Evolutionary conservation across 2,888 invertebrate species (phyloP).

Genomic region (Mesorhabditis sp.): DNA sequence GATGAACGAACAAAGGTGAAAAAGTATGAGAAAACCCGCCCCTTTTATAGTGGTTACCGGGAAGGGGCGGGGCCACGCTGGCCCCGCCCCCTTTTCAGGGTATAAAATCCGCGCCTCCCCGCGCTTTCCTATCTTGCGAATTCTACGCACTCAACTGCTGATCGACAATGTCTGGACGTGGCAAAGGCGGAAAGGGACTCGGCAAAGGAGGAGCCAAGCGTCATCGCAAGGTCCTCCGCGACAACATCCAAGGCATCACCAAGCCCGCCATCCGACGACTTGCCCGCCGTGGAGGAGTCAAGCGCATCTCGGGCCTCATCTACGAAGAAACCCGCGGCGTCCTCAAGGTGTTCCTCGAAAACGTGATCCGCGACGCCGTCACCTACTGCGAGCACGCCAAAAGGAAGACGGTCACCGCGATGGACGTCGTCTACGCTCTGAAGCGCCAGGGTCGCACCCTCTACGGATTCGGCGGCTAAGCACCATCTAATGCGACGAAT

Average conservation of each 20-base stretch:
- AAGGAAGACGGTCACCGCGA: conserved; percentile 80
- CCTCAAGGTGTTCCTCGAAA: conserved; percentile 58
- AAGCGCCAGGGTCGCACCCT: conserved; percentile 69
- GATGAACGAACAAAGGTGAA: too few relatives aligned
- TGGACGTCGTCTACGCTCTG: conserved; percentile 72
- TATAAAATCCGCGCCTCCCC: too few relatives aligned
- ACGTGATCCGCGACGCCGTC: conserved; percentile 77
- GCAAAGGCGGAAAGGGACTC: conserved; percentile 75
- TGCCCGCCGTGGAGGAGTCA: conserved; percentile 61
- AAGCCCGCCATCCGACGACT: conserved; percentile 60
- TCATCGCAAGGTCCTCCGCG: conserved; percentile 64
- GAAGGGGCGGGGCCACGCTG: too few relatives aligned
- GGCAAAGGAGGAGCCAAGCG: conserved; percentile 79
- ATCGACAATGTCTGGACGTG: conserved; percentile 72
- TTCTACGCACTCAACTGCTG: too few relatives aligned
- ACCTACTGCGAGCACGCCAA: conserved; percentile 83
- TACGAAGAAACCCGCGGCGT: conserved; percentile 46
- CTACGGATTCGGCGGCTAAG: conserved; percentile 65
- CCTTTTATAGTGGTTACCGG: too few relatives aligned
- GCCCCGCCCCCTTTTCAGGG: too few relatives aligned
- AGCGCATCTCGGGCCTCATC: conserved; percentile 53
- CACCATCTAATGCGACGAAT: too few relatives aligned
- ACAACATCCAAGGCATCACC: conserved; percentile 45
- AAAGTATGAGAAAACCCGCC: too few relatives aligned
- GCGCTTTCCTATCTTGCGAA: too few relatives aligned